Evolutionary conservation across 1,140 invertebrate species (phyloP).

Genomic region (Colletes gigas): DNA sequence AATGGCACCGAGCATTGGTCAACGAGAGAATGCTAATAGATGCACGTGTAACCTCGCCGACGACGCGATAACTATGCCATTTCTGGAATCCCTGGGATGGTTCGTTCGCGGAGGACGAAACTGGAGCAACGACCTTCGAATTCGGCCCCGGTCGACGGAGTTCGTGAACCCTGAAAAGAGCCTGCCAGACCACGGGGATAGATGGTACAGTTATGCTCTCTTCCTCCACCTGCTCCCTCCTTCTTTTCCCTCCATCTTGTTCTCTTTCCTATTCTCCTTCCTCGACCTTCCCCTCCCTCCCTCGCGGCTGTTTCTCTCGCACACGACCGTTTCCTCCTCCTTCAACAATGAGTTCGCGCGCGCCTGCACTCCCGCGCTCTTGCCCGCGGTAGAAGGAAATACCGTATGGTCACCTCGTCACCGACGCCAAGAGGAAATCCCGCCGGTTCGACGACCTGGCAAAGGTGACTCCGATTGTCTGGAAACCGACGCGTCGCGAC

Average conservation of each 20-base stretch:
- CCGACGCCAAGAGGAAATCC: constrained; percentile 62
- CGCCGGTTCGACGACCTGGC: constrained; percentile 63
- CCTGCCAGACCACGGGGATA: constrained; percentile 58
- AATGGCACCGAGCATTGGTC: neutral
- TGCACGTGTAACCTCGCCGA: neutral
- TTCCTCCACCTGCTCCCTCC: constrained; percentile 62
- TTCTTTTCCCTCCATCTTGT: constrained; percentile 26
- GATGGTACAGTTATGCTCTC: constrained; percentile 72
- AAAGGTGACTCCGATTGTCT: constrained; percentile 41
- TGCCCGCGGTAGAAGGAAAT: constrained; percentile 62
- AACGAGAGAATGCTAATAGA: neutral
- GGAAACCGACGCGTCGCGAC: too few species aligned
- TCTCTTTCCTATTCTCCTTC: constrained; percentile 39
- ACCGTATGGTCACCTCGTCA: constrained; percentile 68
- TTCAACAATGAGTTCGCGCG: constrained; percentile 57
- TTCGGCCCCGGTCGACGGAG: constrained; percentile 60
- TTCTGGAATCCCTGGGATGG: constrained; percentile 20
- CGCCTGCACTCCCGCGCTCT: constrained; percentile 58
- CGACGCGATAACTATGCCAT: constrained; percentile 31
- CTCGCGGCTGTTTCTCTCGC: constrained; percentile 7
- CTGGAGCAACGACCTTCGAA: constrained; percentile 72
- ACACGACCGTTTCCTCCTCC: constrained; percentile 7
- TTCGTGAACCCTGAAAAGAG: constrained; percentile 69
- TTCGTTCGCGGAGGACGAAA: constrained; percentile 21
- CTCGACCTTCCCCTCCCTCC: constrained; percentile 42